Percentiles rank a stretch among this genome's conserved stretches.
These are phyloP conservation scores for Sylvilagus floridanus DNA, from an alignment of 2,797 vertebrate species.

Conservation along the genomic window DNA sequence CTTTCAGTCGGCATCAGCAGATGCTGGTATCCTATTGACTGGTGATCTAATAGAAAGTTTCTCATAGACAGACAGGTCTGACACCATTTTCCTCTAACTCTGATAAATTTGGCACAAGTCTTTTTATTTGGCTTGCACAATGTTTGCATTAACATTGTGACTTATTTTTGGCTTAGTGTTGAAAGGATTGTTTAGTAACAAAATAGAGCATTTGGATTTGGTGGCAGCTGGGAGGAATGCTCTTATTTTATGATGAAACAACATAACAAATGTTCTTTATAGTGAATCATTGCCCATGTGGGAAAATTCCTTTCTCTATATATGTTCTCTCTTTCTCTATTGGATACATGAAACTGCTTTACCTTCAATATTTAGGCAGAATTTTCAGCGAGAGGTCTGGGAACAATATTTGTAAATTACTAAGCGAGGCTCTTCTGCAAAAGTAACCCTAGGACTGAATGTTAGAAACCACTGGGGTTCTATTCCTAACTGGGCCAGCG, in stretches of 20 bases:
- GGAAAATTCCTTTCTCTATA: slow-evolving; percentile 69
- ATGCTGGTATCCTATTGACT: slow-evolving; percentile 84
- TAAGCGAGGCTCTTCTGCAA: slow-evolving; percentile 53
- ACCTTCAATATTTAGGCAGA: slow-evolving; percentile 67
- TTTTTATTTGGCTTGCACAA: slow-evolving; percentile 77
- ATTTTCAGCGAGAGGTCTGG: slow-evolving; percentile 59
- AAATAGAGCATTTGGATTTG: slow-evolving; percentile 69
- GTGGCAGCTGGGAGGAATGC: slow-evolving; percentile 60
- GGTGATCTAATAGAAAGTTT: slow-evolving; percentile 79
- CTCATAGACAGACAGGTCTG: slow-evolving; percentile 58
- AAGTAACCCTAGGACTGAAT: slow-evolving; percentile 48
- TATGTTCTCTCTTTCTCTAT: slow-evolving; percentile 43
- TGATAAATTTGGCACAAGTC: slow-evolving; percentile 71
- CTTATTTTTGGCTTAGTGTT: slow-evolving; percentile 74
- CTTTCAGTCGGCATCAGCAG: slow-evolving; percentile 84
- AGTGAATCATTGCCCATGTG: slow-evolving; percentile 71
- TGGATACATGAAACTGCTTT: slow-evolving; percentile 54
- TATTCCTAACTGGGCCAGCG: slow-evolving; percentile 61
- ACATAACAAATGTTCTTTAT: slow-evolving; percentile 72
- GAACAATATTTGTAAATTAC: slow-evolving; percentile 63
- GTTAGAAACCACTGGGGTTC: slow-evolving; percentile 63
- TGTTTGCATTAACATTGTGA: slow-evolving; percentile 80
- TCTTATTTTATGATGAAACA: slow-evolving; percentile 74
- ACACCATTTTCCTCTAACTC: slow-evolving; percentile 68
- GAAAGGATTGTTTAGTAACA: slow-evolving; percentile 77